Base-by-base conservation (phyloP, 2,113 vertebrate species). In the Sterrhoptilus dennistouni region DNA sequence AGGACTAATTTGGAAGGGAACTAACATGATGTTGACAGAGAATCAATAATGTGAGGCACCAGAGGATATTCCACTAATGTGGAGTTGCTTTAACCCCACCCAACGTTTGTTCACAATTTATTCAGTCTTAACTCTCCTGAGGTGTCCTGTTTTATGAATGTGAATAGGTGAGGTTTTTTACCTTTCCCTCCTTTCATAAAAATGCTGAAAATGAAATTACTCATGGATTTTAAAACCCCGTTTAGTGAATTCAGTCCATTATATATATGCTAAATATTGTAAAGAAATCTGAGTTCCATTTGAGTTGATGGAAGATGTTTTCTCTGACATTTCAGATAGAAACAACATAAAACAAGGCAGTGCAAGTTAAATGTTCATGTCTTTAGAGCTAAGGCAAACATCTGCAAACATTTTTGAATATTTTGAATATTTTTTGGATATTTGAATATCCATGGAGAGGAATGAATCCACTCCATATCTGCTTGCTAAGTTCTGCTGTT, bases 1-100 rank as follows among this genome's bases (percentile, higher is more conserved):
- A 93, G 70, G 96, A 97, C 89, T 97, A 95, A 98, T 98, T 97
- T 97, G 87, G 89, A 95, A 97, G 96, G 95, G 83, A 96, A 91
- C 57, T 96, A 97, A 96, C 87, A 65, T 69, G 65, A 90, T 88
- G 68, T 42, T 96, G 96, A 97, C 94, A 97, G 98, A 90, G 81
- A 97, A 97, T 97, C 97, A 92, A 97, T 98, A 97, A 93, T 84
- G 86, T 93, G 84, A 95, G 80, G n/a, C 63, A 90, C 71, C 75
- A 53, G 42, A 66, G 86, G 94, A 93, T 91, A 92, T 65, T 92
- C 63, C 95, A 87, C 94, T 95, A 82, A 96, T 82, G 81, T 44
- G 76, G 85, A 91, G 85, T 69, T 97, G 79, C 68, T 93, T 57
- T 96, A 91, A 94, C 74, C 72, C 76, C 69, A 95, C 92, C 81